Conservation (phyloP, 30 jellyfish, hydroid and myxozoan genomes). For the Mastigias papua region DNA sequence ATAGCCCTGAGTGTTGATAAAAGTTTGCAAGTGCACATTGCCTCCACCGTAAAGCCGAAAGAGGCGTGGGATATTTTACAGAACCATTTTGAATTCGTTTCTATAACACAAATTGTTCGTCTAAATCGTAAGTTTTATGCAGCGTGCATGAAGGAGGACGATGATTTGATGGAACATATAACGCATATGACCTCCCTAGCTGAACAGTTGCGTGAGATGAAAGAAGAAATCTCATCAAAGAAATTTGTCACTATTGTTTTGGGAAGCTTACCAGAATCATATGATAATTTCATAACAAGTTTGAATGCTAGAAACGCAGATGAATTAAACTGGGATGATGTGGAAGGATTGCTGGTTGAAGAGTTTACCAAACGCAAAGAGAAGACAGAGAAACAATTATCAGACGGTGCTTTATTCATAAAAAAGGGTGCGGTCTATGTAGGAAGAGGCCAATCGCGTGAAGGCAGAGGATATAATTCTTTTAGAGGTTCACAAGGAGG, state of each 20-base stretch:
- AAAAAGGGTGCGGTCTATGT: constrained; percentile 45
- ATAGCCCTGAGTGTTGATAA: constrained; percentile 56
- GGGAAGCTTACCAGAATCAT: constrained; percentile 61
- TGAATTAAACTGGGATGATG: constrained; percentile 46
- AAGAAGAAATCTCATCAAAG: constrained; percentile 49
- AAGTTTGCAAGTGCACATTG: constrained; percentile 56
- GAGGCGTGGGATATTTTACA: constrained; percentile 64
- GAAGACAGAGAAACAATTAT: constrained; percentile 38
- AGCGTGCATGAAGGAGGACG: constrained; percentile 60
- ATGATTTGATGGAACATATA: constrained; percentile 53
- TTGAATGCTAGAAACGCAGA: constrained; percentile 57
- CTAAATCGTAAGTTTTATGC: constrained; percentile 58
- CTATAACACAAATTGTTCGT: constrained; percentile 52
- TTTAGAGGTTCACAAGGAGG: constrained; percentile 58
- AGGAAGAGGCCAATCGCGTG: constrained; percentile 58
- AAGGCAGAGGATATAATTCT: constrained; percentile 57
- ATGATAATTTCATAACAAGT: constrained; percentile 32
- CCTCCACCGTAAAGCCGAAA: constrained; percentile 61
- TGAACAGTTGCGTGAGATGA: constrained; percentile 56
- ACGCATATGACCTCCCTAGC: constrained; percentile 61
- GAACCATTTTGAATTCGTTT: constrained; percentile 51
- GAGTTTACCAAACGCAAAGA: constrained; percentile 65
- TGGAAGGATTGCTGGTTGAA: constrained; percentile 63
- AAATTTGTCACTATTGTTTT: constrained; percentile 44
- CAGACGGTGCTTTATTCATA: constrained; percentile 52